A percentile compares a stretch with the other conserved stretches of the same genome.
These are phyloP conservation scores for Poeciliopsis gracilis DNA, from an alignment of 2,797 vertebrate species.

Conservation along the genomic window DNA sequence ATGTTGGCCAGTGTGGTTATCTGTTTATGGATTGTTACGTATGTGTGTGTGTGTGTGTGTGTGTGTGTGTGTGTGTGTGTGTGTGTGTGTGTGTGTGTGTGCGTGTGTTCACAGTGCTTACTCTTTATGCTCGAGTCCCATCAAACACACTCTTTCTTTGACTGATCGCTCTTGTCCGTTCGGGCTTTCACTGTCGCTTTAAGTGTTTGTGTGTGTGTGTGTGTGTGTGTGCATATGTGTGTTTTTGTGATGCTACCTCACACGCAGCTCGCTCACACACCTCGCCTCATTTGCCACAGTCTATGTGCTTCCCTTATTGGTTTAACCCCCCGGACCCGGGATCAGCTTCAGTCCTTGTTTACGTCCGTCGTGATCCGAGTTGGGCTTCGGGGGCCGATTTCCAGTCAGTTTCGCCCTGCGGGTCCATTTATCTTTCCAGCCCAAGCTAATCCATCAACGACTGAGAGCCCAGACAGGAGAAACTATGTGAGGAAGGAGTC, in stretches of 20 bases:
- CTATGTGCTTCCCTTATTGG: conserved; percentile 58
- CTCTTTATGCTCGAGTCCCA: conserved; percentile 66
- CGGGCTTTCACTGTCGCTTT: conserved; percentile 51
- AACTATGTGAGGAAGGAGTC: conserved; percentile 64
- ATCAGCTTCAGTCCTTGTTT: conserved; percentile 69
- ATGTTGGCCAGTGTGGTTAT: conserved; percentile 46
- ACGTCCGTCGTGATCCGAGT: conserved; percentile 56
- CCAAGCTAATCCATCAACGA: conserved; percentile 71
- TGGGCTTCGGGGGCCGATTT: conserved; percentile 58
- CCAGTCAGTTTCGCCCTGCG: conserved; percentile 66
- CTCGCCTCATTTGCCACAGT: conserved; percentile 60
- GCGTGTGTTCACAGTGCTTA: conserved; percentile 78
- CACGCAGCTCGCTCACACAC: conserved; percentile 52
- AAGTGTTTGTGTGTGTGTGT: conserved; percentile 43
- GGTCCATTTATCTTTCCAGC: conserved; percentile 69
- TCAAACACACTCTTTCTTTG: conserved; percentile 57
- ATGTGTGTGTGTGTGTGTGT: no score
- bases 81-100: conserved; percentile 28
- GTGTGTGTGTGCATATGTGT: conserved; percentile 41
- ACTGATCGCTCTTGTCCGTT: conserved; percentile 44
- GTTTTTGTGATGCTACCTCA: conserved; percentile 64
- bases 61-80: conserved; percentile 55
- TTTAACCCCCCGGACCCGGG: conserved; percentile 64
- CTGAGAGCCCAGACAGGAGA: conserved; percentile 66
- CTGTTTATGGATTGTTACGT: conserved; percentile 45